A percentile compares a stretch with the other conserved stretches of the same genome.
phyloP scores from a whole-genome alignment of 2,888 invertebrate genomes.

The Dicyrtomina minuta region DNA sequence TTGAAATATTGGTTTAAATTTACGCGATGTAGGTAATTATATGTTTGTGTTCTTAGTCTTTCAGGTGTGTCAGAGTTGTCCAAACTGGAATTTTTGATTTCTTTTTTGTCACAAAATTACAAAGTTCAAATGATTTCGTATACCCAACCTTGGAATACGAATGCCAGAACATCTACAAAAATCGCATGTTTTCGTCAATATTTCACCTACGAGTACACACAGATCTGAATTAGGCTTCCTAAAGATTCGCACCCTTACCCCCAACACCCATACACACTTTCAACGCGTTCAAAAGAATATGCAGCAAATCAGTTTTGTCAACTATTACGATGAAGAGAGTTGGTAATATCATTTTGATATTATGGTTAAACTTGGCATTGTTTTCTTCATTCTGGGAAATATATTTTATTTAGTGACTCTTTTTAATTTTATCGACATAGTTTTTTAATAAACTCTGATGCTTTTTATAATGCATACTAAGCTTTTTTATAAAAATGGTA shows the following conservation, averaged over 20 bases:
- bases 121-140: constrained; percentile 40
- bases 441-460: no score
- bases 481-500: no score
- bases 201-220: constrained; percentile 19
- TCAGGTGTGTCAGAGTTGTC: constrained; percentile 39
- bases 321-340: constrained; percentile 27
- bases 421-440: no score
- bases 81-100: constrained; percentile 28
- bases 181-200: constrained; percentile 46
- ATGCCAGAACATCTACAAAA: constrained; percentile 48
- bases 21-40: no score
- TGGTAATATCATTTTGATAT: no score
- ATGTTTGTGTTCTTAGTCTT: no score
- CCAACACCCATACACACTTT: constrained; percentile 84
- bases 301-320: constrained; percentile 24
- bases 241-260: constrained; percentile 64
- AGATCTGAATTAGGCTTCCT: constrained; percentile 26
- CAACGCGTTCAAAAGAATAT: constrained; percentile 61
- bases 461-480: no score
- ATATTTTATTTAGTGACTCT: no score
- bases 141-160: constrained; percentile 49
- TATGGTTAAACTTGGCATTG: no score
- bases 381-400: no score
- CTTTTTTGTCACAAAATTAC: constrained; percentile 31
- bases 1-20: no score